These are phyloP conservation scores for Pollimyrus isidori DNA, from an alignment of 2,113 vertebrate species.

Conservation along the genomic window DNA sequence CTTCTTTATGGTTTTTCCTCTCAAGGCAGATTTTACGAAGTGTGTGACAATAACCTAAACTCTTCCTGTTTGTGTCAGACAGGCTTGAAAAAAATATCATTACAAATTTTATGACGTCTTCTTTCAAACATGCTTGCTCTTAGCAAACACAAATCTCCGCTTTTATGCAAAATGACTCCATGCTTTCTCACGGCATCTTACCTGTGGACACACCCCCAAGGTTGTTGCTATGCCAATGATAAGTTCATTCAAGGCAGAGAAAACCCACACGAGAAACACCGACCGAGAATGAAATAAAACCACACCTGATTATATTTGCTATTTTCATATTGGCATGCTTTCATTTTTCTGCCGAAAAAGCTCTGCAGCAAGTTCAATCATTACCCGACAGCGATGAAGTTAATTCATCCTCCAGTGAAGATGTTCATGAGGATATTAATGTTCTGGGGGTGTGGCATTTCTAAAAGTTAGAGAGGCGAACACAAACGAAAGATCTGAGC, in stretches of 20 bases:
- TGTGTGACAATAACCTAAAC: not conserved
- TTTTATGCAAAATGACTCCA: not conserved
- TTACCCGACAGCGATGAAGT: not conserved
- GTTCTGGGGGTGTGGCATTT: not conserved
- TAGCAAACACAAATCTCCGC: no score
- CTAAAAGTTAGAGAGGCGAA: not conserved
- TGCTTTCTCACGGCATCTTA: not conserved
- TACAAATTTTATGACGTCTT: no score
- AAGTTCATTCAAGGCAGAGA: not conserved
- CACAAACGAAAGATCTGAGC: not conserved
- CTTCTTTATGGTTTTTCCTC: not conserved
- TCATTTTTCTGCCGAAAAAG: not conserved
- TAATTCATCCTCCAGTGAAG: not conserved
- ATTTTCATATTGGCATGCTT: not conserved
- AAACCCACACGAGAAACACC: not conserved
- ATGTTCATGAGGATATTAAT: not conserved
- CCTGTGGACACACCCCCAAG: not conserved
- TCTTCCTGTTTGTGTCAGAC: no score
- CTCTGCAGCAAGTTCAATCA: not conserved
- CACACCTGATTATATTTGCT: not conserved
- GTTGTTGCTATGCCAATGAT: not conserved
- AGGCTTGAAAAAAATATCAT: no score
- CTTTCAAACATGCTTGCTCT: no score
- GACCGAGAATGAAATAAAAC: not conserved
- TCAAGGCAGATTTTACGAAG: not conserved